A percentile compares a stretch with the other conserved stretches of the same genome.
Conservation (phyloP, 2,113 vertebrate genomes). For the Tretioscincus oriximinensis region DNA sequence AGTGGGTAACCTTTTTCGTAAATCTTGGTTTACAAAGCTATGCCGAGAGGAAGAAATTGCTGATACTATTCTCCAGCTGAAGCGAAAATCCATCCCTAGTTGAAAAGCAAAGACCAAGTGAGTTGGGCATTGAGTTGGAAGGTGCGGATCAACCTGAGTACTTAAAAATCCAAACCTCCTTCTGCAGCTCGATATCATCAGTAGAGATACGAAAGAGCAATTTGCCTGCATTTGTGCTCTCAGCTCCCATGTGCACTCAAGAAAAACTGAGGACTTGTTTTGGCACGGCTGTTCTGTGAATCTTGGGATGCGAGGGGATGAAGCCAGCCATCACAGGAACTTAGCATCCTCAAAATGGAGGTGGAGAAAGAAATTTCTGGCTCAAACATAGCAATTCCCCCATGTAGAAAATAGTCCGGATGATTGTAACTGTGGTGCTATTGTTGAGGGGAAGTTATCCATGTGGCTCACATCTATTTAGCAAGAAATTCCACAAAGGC, state of each 20-base stretch:
- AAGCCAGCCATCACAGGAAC: not conserved
- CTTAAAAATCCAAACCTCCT: not conserved
- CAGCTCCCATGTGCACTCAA: not conserved
- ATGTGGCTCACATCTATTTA: slow-evolving; percentile 6
- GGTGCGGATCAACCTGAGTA: not conserved
- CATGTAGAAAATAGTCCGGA: not conserved
- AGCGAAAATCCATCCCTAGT: not conserved
- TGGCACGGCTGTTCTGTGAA: not conserved
- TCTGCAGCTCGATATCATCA: not conserved
- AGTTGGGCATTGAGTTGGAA: not conserved
- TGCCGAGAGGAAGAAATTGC: too few species aligned
- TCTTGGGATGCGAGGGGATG: not conserved
- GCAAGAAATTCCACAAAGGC: not conserved
- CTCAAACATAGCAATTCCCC: not conserved
- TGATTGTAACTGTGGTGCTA: not conserved
- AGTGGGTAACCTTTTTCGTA: too few species aligned
- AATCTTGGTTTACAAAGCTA: too few species aligned
- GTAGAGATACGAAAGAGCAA: not conserved
- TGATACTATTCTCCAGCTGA: too few species aligned
- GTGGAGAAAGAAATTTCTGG: not conserved
- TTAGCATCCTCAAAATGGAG: not conserved
- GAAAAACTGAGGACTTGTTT: not conserved
- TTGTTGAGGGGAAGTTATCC: not conserved
- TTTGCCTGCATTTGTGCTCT: not conserved
- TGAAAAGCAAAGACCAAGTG: not conserved